Conservation (phyloP, 1,140 invertebrate species). For the Zaprionus inermis region DNA sequence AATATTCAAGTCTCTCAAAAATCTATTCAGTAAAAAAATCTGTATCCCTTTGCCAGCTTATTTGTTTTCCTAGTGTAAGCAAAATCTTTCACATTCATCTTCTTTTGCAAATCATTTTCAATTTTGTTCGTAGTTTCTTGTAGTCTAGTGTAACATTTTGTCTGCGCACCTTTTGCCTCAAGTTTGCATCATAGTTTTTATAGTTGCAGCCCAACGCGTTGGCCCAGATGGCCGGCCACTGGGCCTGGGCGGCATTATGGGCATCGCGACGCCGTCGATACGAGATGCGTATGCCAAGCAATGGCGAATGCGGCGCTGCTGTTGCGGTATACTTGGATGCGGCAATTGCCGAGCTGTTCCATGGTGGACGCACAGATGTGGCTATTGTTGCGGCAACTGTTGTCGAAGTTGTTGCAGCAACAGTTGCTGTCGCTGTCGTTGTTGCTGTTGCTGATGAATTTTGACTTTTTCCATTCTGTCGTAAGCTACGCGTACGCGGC, state of each 20-base stretch:
- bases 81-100: not conserved
- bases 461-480: constrained; percentile 48
- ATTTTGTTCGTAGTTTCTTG: constrained; percentile 15
- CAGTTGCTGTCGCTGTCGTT: constrained; percentile 24
- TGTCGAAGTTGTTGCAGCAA: constrained; percentile 6
- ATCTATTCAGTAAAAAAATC: too few species aligned
- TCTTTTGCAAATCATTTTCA: not conserved
- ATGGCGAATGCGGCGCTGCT: constrained; percentile 52
- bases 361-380: constrained; percentile 83
- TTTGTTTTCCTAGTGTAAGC: not conserved
- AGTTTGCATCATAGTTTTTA: constrained; percentile 77
- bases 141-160: constrained; percentile 47
- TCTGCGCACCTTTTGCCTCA: constrained; percentile 75
- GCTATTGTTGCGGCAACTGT: constrained; percentile 27
- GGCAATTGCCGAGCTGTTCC: constrained; percentile 84
- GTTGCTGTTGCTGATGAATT: constrained; percentile 15
- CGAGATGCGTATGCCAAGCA: constrained; percentile 63
- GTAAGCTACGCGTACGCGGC: constrained; percentile 59
- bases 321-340: constrained; percentile 66
- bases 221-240: constrained; percentile 76
- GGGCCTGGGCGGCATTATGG: constrained; percentile 57
- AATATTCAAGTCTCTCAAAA: too few species aligned
- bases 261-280: constrained; percentile 72
- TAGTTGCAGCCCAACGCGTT: constrained; percentile 69
- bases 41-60: too few species aligned